Percentiles rank a stretch among this genome's conserved stretches.
Conservation (phyloP, 2,888 invertebrate species). For the Drosophila borborema region DNA sequence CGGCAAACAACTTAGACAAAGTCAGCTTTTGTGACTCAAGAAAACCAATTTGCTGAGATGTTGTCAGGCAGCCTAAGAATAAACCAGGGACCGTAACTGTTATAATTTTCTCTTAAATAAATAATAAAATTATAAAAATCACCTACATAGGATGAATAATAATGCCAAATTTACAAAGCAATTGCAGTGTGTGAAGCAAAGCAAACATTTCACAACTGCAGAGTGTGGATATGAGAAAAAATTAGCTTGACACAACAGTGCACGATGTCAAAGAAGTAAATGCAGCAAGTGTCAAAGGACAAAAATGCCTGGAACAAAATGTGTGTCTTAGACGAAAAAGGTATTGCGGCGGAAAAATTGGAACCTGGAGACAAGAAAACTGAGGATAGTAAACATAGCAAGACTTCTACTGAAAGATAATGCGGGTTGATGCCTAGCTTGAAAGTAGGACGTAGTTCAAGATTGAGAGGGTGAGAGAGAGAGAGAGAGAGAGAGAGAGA, state of each 20-base stretch:
- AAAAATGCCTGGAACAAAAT: not conserved
- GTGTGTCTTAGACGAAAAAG: not conserved
- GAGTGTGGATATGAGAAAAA: not conserved
- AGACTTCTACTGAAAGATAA: not conserved
- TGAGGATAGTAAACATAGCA: not conserved
- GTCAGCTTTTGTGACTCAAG: not conserved
- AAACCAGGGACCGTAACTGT: too few relatives aligned
- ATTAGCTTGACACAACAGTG: not conserved
- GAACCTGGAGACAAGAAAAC: not conserved
- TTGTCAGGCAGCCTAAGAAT: not conserved
- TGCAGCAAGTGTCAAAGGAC: not conserved
- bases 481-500: too few relatives aligned
- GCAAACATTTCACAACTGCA: not conserved
- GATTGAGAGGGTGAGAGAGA: too few relatives aligned
- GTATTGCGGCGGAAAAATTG: not conserved
- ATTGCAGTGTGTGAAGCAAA: not conserved
- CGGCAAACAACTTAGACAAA: not conserved
- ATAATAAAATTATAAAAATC: too few relatives aligned
- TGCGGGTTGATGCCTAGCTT: not conserved
- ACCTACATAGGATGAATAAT: not conserved
- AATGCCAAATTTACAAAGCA: not conserved
- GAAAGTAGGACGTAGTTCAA: too few relatives aligned
- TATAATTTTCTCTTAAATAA: too few relatives aligned
- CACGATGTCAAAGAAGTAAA: not conserved
- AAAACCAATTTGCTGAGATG: not conserved